Evolutionary conservation across 1,140 invertebrate species (phyloP), one percentile per base, ranked within the genome.

Genomic region (Cotesia chilonis): DNA sequence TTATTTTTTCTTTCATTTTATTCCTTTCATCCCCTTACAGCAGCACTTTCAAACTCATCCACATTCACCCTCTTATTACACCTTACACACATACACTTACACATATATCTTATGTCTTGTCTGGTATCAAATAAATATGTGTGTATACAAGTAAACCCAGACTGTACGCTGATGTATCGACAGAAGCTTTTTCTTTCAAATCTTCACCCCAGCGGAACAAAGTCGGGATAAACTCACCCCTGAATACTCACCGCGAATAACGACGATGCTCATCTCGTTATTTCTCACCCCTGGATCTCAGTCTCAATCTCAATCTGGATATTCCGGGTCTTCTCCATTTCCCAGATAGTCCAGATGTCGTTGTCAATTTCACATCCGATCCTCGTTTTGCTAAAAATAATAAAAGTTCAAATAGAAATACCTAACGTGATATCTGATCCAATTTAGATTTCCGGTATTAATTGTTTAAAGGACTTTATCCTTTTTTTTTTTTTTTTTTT

Each of bases 201-300:
- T 70, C 28, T 36, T 28, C 68, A 28, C 57, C 41, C 68, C 59
- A 41, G 52, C 63, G 79, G 72, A 78, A 77, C 74, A 37, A 54
- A 51, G 20, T 37, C 9, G 65, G 41, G 65, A 35, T 72, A 60
- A 68, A 73, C 57, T 51, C 66, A 67, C 66, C 65, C 71, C 66
- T 28, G 28, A 28, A 41, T 72, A 55, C 54, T 55, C 54, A 60
- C 35, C 60, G 35, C 35, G 37, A 63, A 68, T 73, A 68, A 73
- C 71, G 71, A 73, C 71, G 76, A 77, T 76, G 76, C 76, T 79
- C 78, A 76, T 73, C 77, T 79, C 78, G 75, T 80, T 80, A 78
- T 63, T 37, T 63, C 60, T 63, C 35, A 63, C 60, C 60, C 60
- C 14, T 28, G 65, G 76, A 77, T 76, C 75, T 75, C 77, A 76